Percentiles rank a stretch among this genome's conserved stretches.
Evolutionary conservation across 2,888 invertebrate genomes (phyloP).

Genomic region (Rhagonycha fulva): DNA sequence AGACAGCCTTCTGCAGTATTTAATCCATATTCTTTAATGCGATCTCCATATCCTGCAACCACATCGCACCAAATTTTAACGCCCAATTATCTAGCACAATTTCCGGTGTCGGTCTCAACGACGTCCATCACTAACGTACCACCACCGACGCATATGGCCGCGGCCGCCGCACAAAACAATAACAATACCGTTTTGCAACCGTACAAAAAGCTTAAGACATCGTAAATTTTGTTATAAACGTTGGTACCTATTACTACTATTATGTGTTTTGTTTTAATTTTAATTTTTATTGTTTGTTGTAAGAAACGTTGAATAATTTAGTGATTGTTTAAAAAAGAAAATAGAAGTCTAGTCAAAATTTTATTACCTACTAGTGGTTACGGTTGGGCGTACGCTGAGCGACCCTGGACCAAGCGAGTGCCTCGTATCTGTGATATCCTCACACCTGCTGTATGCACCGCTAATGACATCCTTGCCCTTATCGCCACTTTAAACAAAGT

Average conservation of each 20-base stretch:
- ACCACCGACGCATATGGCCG: slow-evolving; percentile 45
- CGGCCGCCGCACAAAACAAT: slow-evolving; percentile 56
- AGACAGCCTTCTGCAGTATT: slow-evolving; percentile 50
- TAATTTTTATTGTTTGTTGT: slow-evolving; percentile 31
- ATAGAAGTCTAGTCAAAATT: slow-evolving; percentile 49
- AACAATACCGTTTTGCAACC: slow-evolving; percentile 72
- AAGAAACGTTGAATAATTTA: slow-evolving; percentile 22
- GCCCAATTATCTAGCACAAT: slow-evolving; percentile 42
- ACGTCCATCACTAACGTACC: slow-evolving; percentile 47
- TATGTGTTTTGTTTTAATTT: slow-evolving; percentile 5
- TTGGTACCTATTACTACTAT: not conserved
- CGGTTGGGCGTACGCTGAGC: slow-evolving; percentile 43
- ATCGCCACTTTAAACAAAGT: slow-evolving; percentile 30
- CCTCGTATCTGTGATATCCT: slow-evolving; percentile 56
- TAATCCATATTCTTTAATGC: slow-evolving; percentile 58
- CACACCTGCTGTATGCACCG: slow-evolving; percentile 44
- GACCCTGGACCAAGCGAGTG: slow-evolving; percentile 54
- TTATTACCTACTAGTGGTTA: slow-evolving; percentile 27
- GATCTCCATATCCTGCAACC: slow-evolving; percentile 41
- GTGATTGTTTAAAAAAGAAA: slow-evolving; percentile 14
- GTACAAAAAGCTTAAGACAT: slow-evolving; percentile 90
- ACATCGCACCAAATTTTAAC: slow-evolving; percentile 56
- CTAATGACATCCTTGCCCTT: slow-evolving; percentile 32
- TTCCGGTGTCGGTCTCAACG: slow-evolving; percentile 56
- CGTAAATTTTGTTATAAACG: slow-evolving; percentile 57